Conservation (phyloP, 2,888 invertebrate genomes). For the Lacanobia oleracea region DNA sequence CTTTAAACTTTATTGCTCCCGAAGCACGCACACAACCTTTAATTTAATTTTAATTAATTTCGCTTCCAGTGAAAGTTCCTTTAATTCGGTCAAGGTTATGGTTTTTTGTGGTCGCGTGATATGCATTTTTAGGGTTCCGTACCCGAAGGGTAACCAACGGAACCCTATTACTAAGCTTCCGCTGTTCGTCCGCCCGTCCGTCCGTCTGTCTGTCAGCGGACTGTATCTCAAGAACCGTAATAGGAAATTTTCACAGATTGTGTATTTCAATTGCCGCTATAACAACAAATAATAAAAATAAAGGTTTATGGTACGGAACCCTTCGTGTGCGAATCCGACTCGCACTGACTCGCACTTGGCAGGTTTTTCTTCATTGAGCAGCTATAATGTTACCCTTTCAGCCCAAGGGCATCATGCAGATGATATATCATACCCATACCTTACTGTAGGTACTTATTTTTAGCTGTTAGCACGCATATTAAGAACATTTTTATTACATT, state of each 20-base stretch:
- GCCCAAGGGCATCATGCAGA: slow-evolving; percentile 37
- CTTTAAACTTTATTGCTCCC: slow-evolving; percentile 38
- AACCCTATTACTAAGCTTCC: too few relatives aligned
- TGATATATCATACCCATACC: slow-evolving; percentile 26
- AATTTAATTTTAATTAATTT: slow-evolving; percentile 59
- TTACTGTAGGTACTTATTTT: slow-evolving; percentile 8
- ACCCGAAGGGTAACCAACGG: too few relatives aligned
- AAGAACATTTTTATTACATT: slow-evolving; percentile 37
- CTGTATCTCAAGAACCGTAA: too few relatives aligned
- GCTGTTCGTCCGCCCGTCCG: too few relatives aligned
- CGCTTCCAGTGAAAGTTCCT: slow-evolving; percentile 37
- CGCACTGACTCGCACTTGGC: too few relatives aligned
- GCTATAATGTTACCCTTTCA: slow-evolving; percentile 18
- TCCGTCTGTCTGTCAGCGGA: too few relatives aligned
- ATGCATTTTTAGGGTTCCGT: too few relatives aligned
- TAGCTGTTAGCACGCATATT: slow-evolving; percentile 39
- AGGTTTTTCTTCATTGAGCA: slow-evolving; percentile 7
- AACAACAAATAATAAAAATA: too few relatives aligned
- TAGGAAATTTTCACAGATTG: too few relatives aligned
- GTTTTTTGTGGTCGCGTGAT: slow-evolving; percentile 38
- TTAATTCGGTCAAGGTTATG: slow-evolving; percentile 60
- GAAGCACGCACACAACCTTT: slow-evolving; percentile 57
- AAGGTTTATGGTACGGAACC: too few relatives aligned
- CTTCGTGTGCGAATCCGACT: too few relatives aligned
- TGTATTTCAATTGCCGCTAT: too few relatives aligned